A percentile compares a stretch with the other conserved stretches of the same genome.
Evolutionary conservation across 2,888 invertebrate genomes (phyloP).

Genomic region (Epinotia bilunana): DNA sequence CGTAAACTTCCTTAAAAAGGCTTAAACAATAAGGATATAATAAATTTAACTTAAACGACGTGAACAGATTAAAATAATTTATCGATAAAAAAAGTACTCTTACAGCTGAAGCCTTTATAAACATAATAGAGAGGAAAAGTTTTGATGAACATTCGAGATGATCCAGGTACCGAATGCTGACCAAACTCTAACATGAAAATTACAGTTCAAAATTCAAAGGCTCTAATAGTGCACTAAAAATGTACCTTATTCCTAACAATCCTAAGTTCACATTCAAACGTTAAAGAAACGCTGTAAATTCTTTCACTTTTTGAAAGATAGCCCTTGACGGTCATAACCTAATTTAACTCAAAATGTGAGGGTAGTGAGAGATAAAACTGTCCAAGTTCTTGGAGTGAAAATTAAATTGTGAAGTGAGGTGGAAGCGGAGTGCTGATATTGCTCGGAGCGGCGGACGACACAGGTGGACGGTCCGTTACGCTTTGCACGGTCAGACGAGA

Average conservation of each 20-base stretch:
- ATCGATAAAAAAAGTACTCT: neutral
- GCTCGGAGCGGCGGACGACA: conserved; percentile 22
- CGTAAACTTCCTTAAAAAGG: too few species aligned
- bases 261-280: neutral
- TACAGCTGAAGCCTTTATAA: neutral
- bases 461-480: conserved; percentile 36
- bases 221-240: neutral
- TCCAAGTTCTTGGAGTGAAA: conserved; percentile 38
- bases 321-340: conserved; percentile 9
- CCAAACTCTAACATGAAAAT: conserved; percentile 8
- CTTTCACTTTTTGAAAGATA: conserved; percentile 7
- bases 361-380: conserved; percentile 37
- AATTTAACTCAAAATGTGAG: conserved; percentile 11
- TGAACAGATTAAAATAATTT: neutral
- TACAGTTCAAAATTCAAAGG: neutral
- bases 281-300: neutral
- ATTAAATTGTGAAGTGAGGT: conserved; percentile 43
- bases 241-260: neutral
- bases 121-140: conserved; percentile 13
- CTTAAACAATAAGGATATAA: neutral
- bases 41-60: neutral
- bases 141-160: conserved; percentile 28
- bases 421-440: conserved; percentile 39
- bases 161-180: conserved; percentile 6
- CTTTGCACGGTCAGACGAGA: neutral